Conservation (phyloP, 2,797 vertebrate genomes). For the Lycodopsis pacificus region DNA sequence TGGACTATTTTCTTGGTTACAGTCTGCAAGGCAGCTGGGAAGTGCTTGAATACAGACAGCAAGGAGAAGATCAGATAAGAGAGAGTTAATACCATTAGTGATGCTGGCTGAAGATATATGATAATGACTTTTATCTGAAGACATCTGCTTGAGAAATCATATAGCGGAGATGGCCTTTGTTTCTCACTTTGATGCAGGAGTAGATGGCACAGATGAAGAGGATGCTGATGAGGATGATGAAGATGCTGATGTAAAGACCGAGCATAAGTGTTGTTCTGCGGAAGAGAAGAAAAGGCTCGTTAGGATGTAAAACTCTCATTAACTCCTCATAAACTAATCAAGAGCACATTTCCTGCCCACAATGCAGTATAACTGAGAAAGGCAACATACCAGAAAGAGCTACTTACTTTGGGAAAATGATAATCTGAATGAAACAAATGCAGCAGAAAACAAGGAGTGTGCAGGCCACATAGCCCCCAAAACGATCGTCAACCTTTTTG, state of each 20-base stretch:
- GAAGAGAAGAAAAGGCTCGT: slow-evolving; percentile 58
- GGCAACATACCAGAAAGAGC: slow-evolving; percentile 15
- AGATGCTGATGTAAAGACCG: slow-evolving; percentile 88
- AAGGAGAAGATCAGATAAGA: slow-evolving; percentile 57
- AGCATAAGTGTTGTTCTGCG: slow-evolving; percentile 90
- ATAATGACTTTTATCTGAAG: slow-evolving; percentile 54
- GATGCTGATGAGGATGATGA: slow-evolving; percentile 89
- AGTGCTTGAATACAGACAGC: slow-evolving; percentile 71
- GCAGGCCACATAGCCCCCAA: slow-evolving; percentile 93
- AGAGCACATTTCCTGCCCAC: slow-evolving; percentile 58
- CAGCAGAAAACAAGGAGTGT: slow-evolving; percentile 92
- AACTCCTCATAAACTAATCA: slow-evolving; percentile 67
- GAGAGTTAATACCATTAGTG: slow-evolving; percentile 62
- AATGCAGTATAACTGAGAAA: slow-evolving; percentile 31
- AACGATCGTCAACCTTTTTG: slow-evolving; percentile 94
- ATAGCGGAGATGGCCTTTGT: slow-evolving; percentile 26
- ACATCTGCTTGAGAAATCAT: slow-evolving; percentile 44
- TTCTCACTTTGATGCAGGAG: slow-evolving; percentile 92
- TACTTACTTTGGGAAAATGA: slow-evolving; percentile 91
- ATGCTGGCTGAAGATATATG: slow-evolving; percentile 53
- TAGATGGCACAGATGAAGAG: slow-evolving; percentile 93
- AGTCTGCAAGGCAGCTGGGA: slow-evolving; percentile 88
- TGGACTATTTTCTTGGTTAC: slow-evolving; percentile 92
- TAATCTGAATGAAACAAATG: slow-evolving; percentile 91
- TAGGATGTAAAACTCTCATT: slow-evolving; percentile 68